phyloP scores from a whole-genome alignment of 2,888 invertebrate genomes.

The Dryobota labecula region DNA sequence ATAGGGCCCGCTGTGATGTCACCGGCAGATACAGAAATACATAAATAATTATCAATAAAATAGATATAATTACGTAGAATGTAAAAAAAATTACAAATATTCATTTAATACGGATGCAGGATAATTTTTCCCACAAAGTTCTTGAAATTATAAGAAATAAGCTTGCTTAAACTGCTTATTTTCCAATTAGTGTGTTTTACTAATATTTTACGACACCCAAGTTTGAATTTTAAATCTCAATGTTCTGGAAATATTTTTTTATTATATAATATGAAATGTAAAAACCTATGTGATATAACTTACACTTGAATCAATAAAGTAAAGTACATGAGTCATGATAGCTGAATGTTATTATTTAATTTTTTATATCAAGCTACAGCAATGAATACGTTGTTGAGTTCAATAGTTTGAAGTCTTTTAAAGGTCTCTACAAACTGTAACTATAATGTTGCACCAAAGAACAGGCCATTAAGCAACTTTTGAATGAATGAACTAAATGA shows the following conservation, averaged over 20 bases:
- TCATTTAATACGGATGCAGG: no score
- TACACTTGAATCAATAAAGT: constrained; percentile 26
- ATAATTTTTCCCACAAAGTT: not conserved
- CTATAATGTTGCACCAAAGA: not conserved
- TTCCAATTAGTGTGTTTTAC: not conserved
- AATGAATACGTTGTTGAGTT: not conserved
- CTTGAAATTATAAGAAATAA: not conserved
- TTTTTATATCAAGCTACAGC: not conserved
- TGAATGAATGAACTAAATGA: constrained; percentile 1
- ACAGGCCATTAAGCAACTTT: not conserved
- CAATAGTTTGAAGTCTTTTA: not conserved
- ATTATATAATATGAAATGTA: not conserved
- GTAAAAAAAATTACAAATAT: no score
- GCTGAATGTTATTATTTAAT: not conserved
- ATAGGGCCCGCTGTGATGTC: no score
- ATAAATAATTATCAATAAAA: no score
- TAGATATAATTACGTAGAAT: no score
- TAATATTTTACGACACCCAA: not conserved
- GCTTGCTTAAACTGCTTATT: not conserved
- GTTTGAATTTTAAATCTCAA: not conserved
- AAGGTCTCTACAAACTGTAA: not conserved
- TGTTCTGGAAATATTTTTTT: not conserved
- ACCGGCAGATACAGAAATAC: no score
- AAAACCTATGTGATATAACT: not conserved
- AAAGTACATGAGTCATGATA: no score